A percentile compares a stretch with the other conserved stretches of the same genome.
Evolutionary conservation across 2,888 invertebrate species (phyloP).

Genomic region (Rapana venosa): DNA sequence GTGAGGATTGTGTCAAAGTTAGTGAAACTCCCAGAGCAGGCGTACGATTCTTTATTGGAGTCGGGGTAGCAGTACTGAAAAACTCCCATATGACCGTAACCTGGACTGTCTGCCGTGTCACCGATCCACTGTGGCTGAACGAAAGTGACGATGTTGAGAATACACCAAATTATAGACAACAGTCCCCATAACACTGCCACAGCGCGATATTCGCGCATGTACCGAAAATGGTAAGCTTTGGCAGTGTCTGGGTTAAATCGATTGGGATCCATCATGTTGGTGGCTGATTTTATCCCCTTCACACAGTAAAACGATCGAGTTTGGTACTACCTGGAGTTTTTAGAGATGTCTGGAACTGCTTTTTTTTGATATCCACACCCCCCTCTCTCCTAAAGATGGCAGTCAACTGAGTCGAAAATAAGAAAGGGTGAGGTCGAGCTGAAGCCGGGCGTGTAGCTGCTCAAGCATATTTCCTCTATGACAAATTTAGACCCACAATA

Average conservation of each 20-base stretch:
- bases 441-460: slow-evolving; percentile 36
- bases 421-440: slow-evolving; percentile 32
- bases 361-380: not conserved
- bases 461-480: slow-evolving; percentile 29
- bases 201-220: slow-evolving; percentile 82
- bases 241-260: slow-evolving; percentile 70
- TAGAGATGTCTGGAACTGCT: not conserved
- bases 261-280: slow-evolving; percentile 54
- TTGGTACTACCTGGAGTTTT: slow-evolving; percentile 11
- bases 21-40: slow-evolving; percentile 88
- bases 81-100: slow-evolving; percentile 93
- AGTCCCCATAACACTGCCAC: slow-evolving; percentile 98
- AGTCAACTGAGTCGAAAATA: slow-evolving; percentile 14
- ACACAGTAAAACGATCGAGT: not conserved
- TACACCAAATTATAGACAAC: slow-evolving; percentile 97
- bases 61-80: slow-evolving; percentile 88
- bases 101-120: slow-evolving; percentile 77
- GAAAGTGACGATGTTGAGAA: slow-evolving; percentile 95
- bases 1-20: slow-evolving; percentile 88
- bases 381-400: not conserved
- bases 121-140: slow-evolving; percentile 87
- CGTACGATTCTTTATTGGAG: slow-evolving; percentile 56
- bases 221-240: slow-evolving; percentile 73
- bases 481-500: slow-evolving; percentile 48
- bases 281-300: not conserved